Evolutionary conservation across 2,888 invertebrate species (phyloP).

Genomic region (Hipparchia sbordonii): DNA sequence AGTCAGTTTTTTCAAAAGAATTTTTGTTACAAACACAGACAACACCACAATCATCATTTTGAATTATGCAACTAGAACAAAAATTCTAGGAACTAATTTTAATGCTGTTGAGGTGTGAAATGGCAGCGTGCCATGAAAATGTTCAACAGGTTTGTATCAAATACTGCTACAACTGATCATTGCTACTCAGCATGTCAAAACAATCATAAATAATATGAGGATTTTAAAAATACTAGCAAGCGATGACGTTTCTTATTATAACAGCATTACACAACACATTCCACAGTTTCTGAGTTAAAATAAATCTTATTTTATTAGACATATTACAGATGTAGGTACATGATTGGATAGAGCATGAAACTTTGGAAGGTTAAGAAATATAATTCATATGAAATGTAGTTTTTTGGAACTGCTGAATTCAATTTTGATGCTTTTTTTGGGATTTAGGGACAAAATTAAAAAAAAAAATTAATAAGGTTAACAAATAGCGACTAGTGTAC

Average conservation of each 20-base stretch:
- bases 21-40: background rate
- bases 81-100: background rate
- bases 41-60: background rate
- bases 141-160: slow-evolving; percentile 17
- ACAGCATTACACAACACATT: background rate
- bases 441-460: too few relatives aligned
- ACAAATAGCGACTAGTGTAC: too few relatives aligned
- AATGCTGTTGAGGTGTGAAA: slow-evolving; percentile 33
- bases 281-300: too few relatives aligned
- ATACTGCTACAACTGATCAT: slow-evolving; percentile 3
- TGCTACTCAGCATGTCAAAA: slow-evolving; percentile 5
- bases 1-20: too few relatives aligned
- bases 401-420: too few relatives aligned
- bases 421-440: too few relatives aligned
- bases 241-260: background rate
- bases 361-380: too few relatives aligned
- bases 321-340: too few relatives aligned
- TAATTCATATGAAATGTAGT: too few relatives aligned
- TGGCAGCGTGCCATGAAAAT: slow-evolving; percentile 49
- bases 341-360: too few relatives aligned
- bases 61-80: background rate
- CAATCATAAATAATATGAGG: slow-evolving; percentile 9
- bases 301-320: too few relatives aligned
- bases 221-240: background rate
- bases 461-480: too few relatives aligned